phyloP scores from a whole-genome alignment of 2,797 vertebrate species.

The Pseudotriccus pelzelni region DNA sequence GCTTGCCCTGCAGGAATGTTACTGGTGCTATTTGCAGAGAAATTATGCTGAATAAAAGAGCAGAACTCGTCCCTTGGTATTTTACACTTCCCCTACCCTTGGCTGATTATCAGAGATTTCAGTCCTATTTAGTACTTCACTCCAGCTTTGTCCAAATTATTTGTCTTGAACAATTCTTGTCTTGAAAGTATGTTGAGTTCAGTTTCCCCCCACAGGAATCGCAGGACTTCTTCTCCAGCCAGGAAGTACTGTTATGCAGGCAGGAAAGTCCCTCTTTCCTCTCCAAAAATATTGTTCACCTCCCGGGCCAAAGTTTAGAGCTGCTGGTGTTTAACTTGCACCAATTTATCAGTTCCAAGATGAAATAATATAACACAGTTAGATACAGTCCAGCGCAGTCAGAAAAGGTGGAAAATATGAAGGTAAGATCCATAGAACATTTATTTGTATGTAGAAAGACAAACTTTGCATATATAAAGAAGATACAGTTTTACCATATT shows the following conservation, averaged over 20 bases:
- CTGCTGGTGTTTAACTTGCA: neutral
- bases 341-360: neutral
- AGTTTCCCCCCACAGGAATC: neutral
- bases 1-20: conserved; percentile 30
- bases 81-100: conserved; percentile 24
- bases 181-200: neutral
- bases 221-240: neutral
- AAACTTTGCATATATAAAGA: neutral
- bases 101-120: conserved; percentile 34
- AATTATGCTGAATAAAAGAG: conserved; percentile 26
- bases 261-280: neutral
- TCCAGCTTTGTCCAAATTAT: conserved; percentile 25
- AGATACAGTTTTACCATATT: neutral
- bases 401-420: neutral
- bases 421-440: neutral
- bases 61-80: neutral
- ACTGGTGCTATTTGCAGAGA: conserved; percentile 33
- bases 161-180: conserved; percentile 19
- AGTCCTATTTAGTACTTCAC: neutral
- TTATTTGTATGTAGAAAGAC: neutral
- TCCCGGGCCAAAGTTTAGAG: neutral
- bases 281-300: neutral
- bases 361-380: neutral
- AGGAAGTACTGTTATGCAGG: neutral
- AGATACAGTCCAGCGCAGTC: neutral